Conservation (phyloP, 2,888 invertebrate genomes). For the Platycnemis pennipes region DNA sequence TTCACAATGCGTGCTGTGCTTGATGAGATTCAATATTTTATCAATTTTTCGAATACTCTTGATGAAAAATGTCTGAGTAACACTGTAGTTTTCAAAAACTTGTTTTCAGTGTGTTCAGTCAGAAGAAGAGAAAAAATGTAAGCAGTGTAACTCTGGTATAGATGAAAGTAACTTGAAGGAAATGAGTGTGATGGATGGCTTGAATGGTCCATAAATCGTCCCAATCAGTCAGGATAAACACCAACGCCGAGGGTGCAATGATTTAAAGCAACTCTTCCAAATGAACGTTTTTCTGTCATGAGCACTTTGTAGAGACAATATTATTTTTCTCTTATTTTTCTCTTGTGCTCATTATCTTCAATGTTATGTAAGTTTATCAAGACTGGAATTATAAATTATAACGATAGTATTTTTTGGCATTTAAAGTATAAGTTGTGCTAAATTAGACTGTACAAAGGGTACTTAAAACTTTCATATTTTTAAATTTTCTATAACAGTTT, state of each 20-base stretch:
- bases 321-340: neutral
- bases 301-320: neutral
- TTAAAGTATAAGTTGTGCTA: constrained; percentile 46
- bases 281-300: neutral
- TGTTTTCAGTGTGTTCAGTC: constrained; percentile 58
- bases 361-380: constrained; percentile 40
- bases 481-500: constrained; percentile 47
- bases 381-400: constrained; percentile 44
- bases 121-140: constrained; percentile 39
- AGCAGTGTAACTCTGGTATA: constrained; percentile 2
- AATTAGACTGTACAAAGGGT: constrained; percentile 42
- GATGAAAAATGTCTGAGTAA: no score
- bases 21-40: neutral
- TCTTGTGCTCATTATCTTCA: constrained; percentile 18
- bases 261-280: neutral
- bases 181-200: constrained; percentile 23
- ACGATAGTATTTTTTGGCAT: constrained; percentile 53
- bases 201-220: constrained; percentile 29
- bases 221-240: neutral
- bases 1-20: neutral
- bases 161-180: neutral
- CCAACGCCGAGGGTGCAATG: neutral
- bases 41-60: no score
- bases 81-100: no score
- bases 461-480: constrained; percentile 46